Evolutionary conservation across 2,113 vertebrate species (phyloP).

Genomic region (Etheostoma cragini): DNA sequence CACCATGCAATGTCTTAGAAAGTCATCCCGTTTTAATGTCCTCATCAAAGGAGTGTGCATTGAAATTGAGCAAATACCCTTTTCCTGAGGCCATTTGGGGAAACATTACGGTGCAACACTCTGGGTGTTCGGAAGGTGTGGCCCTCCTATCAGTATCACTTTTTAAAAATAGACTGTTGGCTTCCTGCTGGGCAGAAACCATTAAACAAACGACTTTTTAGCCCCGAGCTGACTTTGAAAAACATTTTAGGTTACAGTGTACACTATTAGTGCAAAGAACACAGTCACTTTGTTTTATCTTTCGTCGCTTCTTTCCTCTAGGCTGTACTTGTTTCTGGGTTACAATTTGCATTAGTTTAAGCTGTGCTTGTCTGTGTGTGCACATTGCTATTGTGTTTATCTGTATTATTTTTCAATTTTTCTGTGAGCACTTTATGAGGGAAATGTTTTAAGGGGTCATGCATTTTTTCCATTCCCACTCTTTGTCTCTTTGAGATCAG

Average conservation of each 20-base stretch:
- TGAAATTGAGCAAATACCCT: conserved; percentile 38
- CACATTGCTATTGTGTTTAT: conserved; percentile 18
- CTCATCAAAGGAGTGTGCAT: conserved; percentile 24
- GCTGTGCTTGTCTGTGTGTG: background rate
- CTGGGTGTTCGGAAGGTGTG: conserved; percentile 61
- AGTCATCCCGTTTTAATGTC: conserved; percentile 56
- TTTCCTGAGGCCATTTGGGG: conserved; percentile 53
- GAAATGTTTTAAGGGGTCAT: conserved; percentile 14
- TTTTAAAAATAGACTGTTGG: conserved; percentile 75
- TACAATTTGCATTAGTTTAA: conserved; percentile 58
- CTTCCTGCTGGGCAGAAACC: conserved; percentile 78
- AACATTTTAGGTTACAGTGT: conserved; percentile 69
- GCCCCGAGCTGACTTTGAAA: conserved; percentile 79
- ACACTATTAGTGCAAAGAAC: conserved; percentile 74
- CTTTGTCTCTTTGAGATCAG: conserved; percentile 5
- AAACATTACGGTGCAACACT: conserved; percentile 35
- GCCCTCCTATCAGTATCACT: conserved; percentile 61
- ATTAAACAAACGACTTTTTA: conserved; percentile 85
- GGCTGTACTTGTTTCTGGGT: conserved; percentile 71
- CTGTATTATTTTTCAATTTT: background rate
- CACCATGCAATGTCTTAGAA: conserved; percentile 55
- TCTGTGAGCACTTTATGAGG: background rate
- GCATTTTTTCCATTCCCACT: background rate
- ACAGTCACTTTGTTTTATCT: conserved; percentile 78
- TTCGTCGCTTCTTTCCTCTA: conserved; percentile 52